A percentile compares a stretch with the other conserved stretches of the same genome.
Evolutionary conservation across 2,113 vertebrate genomes (phyloP).

Genomic region (Ptychochromis oligacanthus): DNA sequence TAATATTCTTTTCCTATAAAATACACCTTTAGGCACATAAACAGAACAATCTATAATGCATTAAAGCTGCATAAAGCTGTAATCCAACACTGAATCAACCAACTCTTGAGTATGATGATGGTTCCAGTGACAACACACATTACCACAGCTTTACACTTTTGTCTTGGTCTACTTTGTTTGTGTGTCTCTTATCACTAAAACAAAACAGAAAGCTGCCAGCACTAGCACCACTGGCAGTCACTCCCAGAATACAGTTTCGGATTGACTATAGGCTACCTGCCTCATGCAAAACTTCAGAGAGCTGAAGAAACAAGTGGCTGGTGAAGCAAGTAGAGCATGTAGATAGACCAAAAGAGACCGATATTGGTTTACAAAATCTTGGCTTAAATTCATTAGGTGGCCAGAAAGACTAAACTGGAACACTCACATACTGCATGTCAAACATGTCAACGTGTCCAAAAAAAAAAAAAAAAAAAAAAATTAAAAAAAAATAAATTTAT

Average conservation of each 20-base stretch:
- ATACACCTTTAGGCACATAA: conserved; percentile 81
- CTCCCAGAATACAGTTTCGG: fast-evolving
- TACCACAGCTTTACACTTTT: not conserved
- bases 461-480: too few species aligned
- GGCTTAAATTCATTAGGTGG: conserved; percentile 19
- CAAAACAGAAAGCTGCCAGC: not conserved
- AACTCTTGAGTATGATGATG: conserved; percentile 2
- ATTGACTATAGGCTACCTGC: not conserved
- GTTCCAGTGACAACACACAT: not conserved
- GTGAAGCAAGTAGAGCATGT: not conserved
- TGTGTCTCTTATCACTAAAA: not conserved
- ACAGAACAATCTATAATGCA: conserved; percentile 67
- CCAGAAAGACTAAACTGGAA: conserved; percentile 14
- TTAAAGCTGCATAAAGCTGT: conserved; percentile 57
- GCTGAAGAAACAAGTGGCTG: not conserved
- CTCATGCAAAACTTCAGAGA: conserved; percentile 2
- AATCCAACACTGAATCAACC: conserved; percentile 9
- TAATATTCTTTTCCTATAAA: conserved; percentile 44
- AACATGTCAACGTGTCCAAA: not conserved
- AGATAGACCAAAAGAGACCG: not conserved
- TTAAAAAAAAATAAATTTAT: too few species aligned
- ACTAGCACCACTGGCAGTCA: not conserved
- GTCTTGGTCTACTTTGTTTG: not conserved
- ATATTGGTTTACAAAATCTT: not conserved
- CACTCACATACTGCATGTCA: not conserved